A percentile compares a stretch with the other conserved stretches of the same genome.
These are phyloP conservation scores for Tachystola acroxantha DNA, from an alignment of 2,888 invertebrate genomes.

Conservation along the genomic window DNA sequence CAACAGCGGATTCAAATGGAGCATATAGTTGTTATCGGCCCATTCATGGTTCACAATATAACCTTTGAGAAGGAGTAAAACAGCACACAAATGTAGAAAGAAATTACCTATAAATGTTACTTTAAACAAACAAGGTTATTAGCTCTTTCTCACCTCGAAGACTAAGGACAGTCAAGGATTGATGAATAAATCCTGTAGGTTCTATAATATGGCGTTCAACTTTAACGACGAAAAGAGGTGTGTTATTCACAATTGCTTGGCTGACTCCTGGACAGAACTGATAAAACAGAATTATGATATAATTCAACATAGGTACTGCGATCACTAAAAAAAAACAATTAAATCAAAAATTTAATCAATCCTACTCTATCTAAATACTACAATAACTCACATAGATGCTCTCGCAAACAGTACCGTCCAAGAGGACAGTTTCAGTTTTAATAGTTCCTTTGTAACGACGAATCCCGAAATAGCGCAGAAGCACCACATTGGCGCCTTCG, in stretches of 20 bases:
- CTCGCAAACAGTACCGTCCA: constrained; percentile 77
- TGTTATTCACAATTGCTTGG: constrained; percentile 70
- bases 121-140: neutral
- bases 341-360: constrained; percentile 1
- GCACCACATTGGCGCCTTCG: constrained; percentile 80
- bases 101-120: neutral
- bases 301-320: too few species aligned
- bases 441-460: constrained; percentile 72
- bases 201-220: constrained; percentile 79
- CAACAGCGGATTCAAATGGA: constrained; percentile 78
- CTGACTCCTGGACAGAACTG: constrained; percentile 74
- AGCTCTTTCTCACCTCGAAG: constrained; percentile 52
- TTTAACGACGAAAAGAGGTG: constrained; percentile 73
- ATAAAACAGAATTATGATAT: neutral
- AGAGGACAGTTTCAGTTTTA: constrained; percentile 75
- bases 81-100: too few species aligned
- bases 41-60: constrained; percentile 80
- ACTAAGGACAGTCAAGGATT: constrained; percentile 74
- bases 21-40: constrained; percentile 73
- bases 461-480: constrained; percentile 79
- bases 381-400: constrained; percentile 80
- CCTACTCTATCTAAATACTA: too few species aligned
- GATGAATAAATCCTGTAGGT: constrained; percentile 70
- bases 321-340: neutral
- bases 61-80: constrained; percentile 50